Percentiles rank a stretch among this genome's conserved stretches.
These are phyloP conservation scores for Latheticus oryzae DNA, from an alignment of 2,888 invertebrate species.

Conservation along the genomic window DNA sequence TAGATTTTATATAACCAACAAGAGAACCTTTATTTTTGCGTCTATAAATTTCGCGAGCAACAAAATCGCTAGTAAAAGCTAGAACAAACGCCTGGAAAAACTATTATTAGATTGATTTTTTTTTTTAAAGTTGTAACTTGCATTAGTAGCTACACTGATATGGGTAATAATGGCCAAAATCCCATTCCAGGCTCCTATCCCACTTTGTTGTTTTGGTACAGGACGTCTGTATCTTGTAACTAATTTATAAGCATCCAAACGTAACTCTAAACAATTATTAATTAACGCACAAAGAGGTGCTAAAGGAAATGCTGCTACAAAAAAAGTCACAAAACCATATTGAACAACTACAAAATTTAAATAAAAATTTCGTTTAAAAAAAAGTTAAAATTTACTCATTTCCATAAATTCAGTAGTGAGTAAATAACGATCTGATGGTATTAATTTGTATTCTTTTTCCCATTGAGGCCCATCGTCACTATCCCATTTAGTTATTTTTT, in stretches of 20 bases:
- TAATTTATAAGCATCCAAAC: slow-evolving; percentile 54
- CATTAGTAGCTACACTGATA: slow-evolving; percentile 55
- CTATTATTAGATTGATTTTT: slow-evolving; percentile 9
- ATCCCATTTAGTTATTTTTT: background rate
- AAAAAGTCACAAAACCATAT: slow-evolving; percentile 74
- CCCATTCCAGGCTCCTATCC: slow-evolving; percentile 56
- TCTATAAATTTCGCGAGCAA: slow-evolving; percentile 50
- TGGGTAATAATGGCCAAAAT: slow-evolving; percentile 54
- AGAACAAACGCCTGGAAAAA: slow-evolving; percentile 55
- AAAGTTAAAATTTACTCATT: slow-evolving; percentile 52
- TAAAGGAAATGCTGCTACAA: slow-evolving; percentile 74
- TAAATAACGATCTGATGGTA: slow-evolving; percentile 51
- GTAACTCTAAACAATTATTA: slow-evolving; percentile 73
- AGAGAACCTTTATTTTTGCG: slow-evolving; percentile 8
- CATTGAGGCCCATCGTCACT: background rate
- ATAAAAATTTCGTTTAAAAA: background rate
- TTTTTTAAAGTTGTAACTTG: no score
- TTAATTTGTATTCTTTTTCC: slow-evolving; percentile 55
- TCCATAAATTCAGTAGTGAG: slow-evolving; percentile 57
- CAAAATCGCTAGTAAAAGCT: slow-evolving; percentile 55
- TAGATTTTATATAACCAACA: slow-evolving; percentile 45
- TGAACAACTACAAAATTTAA: slow-evolving; percentile 68
- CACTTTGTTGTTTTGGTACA: slow-evolving; percentile 47
- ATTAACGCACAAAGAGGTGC: slow-evolving; percentile 74
- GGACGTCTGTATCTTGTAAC: slow-evolving; percentile 51